Evolutionary conservation across 2,797 vertebrate genomes (phyloP).

Genomic region (Fundulus diaphanus): DNA sequence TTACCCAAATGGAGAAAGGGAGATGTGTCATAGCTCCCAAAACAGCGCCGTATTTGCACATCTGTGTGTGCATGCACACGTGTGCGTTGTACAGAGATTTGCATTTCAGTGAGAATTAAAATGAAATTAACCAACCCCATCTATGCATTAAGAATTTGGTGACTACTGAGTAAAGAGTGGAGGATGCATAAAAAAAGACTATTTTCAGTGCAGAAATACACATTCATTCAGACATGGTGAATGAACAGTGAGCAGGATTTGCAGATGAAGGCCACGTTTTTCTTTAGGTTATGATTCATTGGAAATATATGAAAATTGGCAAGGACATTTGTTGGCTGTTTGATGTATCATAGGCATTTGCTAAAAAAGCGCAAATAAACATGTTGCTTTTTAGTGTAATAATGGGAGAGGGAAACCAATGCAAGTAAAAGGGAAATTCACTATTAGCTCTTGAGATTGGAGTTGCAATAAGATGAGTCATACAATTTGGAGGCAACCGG

Average conservation of each 20-base stretch:
- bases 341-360: constrained; percentile 10
- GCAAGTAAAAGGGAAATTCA: constrained; percentile 62
- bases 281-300: constrained; percentile 58
- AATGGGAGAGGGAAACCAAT: constrained; percentile 61
- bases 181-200: constrained; percentile 28
- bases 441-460: constrained; percentile 55
- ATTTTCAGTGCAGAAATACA: constrained; percentile 23
- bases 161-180: constrained; percentile 8
- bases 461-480: constrained; percentile 74
- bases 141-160: constrained; percentile 13
- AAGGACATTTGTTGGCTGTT: constrained; percentile 29
- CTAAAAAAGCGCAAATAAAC: constrained; percentile 15
- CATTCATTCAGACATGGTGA: constrained; percentile 21
- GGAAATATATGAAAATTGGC: constrained; percentile 51
- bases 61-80: constrained; percentile 18
- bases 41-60: constrained; percentile 13
- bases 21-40: constrained; percentile 43
- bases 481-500: constrained; percentile 62
- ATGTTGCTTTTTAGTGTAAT: constrained; percentile 40
- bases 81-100: constrained; percentile 4
- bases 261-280: constrained; percentile 43
- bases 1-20: constrained; percentile 37
- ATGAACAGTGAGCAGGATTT: constrained; percentile 48
- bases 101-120: neutral
- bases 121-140: constrained; percentile 12